Conservation (phyloP, 1,140 invertebrate species). For the Melanaphis sacchari region DNA sequence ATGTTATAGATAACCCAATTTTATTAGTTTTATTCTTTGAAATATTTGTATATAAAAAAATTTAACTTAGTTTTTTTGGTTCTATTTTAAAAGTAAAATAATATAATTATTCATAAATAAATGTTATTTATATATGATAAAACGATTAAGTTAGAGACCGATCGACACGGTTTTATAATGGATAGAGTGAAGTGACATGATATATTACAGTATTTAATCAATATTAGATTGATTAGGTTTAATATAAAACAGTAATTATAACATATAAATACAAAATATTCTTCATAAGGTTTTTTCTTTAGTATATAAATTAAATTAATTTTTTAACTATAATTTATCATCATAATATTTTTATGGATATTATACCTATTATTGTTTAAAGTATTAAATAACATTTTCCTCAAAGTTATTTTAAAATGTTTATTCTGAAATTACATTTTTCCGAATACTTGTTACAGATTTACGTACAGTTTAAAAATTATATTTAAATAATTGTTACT, state of each 20-base stretch:
- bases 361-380: neutral
- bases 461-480: neutral
- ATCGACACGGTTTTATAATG: neutral
- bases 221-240: neutral
- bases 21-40: neutral
- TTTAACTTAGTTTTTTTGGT: neutral
- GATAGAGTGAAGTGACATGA: neutral
- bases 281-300: neutral
- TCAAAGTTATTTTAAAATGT: neutral
- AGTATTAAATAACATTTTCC: neutral
- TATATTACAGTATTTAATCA: too few species aligned
- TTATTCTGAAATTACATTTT: neutral
- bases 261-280: neutral
- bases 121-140: neutral
- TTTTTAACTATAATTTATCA: neutral
- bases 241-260: neutral
- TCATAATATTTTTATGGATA: neutral
- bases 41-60: neutral
- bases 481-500: neutral
- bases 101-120: neutral
- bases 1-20: neutral
- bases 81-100: neutral
- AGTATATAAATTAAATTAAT: neutral
- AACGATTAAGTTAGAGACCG: neutral
- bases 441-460: neutral